Base-by-base conservation (phyloP, 2,113 vertebrate genomes). In the Aegithalos caudatus region DNA sequence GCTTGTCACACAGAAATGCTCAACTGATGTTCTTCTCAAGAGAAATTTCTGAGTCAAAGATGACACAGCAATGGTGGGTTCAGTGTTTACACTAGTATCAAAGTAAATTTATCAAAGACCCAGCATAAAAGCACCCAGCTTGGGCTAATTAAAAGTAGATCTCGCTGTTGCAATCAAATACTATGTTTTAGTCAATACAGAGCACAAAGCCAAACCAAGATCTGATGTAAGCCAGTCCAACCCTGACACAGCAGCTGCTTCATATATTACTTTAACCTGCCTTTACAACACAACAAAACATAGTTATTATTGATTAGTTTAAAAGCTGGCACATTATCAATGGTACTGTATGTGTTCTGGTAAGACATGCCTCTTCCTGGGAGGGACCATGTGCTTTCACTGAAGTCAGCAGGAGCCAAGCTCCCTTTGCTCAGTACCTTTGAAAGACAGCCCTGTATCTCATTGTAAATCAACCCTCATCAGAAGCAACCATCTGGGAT, bases 91-190 rank as follows among this genome's bases (percentile, higher is more conserved):
- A 54, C 35, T 28, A 38, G 24, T 58, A 81, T 86, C 29, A 90
- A 73, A 92, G 57, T 62, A 86, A 92, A 81, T 84, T 74, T 84
- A 73, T 73, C 79, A 84, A 92, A 91, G 48, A 47, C 21, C 66
- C 29, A 7, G 38, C 29, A 61, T 38, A 66, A 33, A 88, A 70
- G 16, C 69, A 40, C 48, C 67, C 69, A 90, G 19, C 42, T 22
- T 35, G 16, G 22, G 51, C 35, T 91, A 94, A 95, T 90, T 95
- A 94, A 81, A 94, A 90, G 56, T 21, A 88, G 45, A 86, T 81
- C 44, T 56, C 7, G 2, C 57, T 74, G 38, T 79, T 74, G 50
- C 58, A 79, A 50, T 84, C 48, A 48, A 66, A 76, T 65, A 14
- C 54, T 45, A 38, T 27, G 14, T 81, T n/a, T 79, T 47, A 86